Percentiles rank a stretch among this genome's conserved stretches.
Conservation (phyloP, 1,140 invertebrate genomes). For the Whitmania pigra region DNA sequence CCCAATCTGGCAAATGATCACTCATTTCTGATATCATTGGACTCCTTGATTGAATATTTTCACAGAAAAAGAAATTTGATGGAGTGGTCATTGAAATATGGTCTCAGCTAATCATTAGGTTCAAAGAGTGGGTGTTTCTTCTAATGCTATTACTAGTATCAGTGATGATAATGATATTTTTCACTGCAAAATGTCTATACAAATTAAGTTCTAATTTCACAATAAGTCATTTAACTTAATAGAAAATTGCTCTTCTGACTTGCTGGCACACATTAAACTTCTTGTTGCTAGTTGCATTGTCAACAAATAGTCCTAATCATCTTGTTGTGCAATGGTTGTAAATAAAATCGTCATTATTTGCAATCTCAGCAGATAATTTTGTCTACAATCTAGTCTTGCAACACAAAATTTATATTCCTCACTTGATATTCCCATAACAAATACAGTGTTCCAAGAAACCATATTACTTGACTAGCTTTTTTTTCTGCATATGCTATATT, state of each 20-base stretch:
- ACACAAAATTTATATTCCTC: no score
- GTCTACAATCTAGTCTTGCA: no score
- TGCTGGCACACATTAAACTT: no score
- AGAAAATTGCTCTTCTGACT: neutral
- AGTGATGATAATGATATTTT: constrained; percentile 19
- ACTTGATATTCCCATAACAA: no score
- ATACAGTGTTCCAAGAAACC: no score
- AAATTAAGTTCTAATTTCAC: neutral
- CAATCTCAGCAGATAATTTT: no score
- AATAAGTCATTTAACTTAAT: neutral
- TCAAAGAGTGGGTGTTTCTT: constrained; percentile 46
- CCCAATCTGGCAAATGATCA: neutral
- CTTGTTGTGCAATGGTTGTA: no score
- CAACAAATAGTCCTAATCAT: neutral
- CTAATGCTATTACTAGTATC: neutral
- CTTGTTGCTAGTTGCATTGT: neutral
- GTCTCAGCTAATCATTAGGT: constrained; percentile 60
- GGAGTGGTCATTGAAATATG: constrained; percentile 78
- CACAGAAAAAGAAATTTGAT: constrained; percentile 56
- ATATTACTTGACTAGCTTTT: no score
- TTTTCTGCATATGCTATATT: no score
- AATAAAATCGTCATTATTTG: no score
- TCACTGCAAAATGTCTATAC: neutral
- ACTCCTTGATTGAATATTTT: constrained; percentile 13
- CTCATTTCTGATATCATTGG: neutral